Evolutionary conservation across 2,113 vertebrate genomes (phyloP).

Genomic region (Oostethus manadensis): DNA sequence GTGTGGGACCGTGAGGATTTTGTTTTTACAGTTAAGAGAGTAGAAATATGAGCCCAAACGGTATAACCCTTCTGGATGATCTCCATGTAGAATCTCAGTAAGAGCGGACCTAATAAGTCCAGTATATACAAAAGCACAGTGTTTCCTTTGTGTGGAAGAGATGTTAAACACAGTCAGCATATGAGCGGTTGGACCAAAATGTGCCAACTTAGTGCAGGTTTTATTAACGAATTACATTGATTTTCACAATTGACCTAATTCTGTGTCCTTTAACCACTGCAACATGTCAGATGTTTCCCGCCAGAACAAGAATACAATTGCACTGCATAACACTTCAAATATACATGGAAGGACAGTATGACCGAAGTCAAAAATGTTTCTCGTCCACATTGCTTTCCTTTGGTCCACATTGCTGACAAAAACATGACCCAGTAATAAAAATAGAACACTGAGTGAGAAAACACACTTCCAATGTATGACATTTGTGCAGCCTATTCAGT

Average conservation of each 20-base stretch:
- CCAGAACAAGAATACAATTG: background rate
- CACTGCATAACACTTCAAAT: background rate
- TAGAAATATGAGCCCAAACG: constrained; percentile 23
- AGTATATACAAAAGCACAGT: constrained; percentile 27
- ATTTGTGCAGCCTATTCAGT: background rate
- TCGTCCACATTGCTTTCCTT: background rate
- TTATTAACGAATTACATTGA: background rate
- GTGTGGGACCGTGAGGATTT: constrained; percentile 19
- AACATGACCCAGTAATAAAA: background rate
- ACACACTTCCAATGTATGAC: background rate
- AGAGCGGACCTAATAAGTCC: constrained; percentile 18
- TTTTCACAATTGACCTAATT: background rate
- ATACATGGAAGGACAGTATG: background rate
- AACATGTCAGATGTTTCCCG: constrained; percentile 18
- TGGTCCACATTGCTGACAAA: background rate
- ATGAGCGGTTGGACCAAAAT: background rate
- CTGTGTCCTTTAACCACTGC: background rate
- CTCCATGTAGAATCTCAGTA: constrained; percentile 19
- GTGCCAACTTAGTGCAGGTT: background rate
- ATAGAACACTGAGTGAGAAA: background rate
- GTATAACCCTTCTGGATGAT: constrained; percentile 31
- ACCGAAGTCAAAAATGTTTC: background rate
- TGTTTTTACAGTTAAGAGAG: constrained; percentile 19
- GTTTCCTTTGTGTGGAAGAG: constrained; percentile 36
- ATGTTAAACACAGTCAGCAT: constrained; percentile 21